A percentile compares a stretch with the other conserved stretches of the same genome.
phyloP scores from a whole-genome alignment of 30 jellyfish, hydroid and myxozoan species.

The Calvadosia cruxmelitensis region DNA sequence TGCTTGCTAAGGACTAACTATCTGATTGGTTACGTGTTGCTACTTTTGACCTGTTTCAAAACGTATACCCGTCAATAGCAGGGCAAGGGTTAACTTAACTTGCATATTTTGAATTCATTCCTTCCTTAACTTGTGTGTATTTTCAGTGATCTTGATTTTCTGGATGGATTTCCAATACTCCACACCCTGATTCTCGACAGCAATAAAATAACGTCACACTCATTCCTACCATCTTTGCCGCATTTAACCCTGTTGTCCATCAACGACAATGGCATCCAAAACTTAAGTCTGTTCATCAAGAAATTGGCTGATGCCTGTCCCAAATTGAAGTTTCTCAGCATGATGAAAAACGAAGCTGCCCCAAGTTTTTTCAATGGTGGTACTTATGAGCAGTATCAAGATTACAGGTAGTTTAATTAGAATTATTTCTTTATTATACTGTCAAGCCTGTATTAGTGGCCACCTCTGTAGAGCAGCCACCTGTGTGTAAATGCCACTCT shows the following conservation, averaged over 20 bases:
- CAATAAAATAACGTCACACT: constrained; percentile 27
- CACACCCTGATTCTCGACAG: constrained; percentile 58
- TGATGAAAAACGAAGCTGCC: constrained; percentile 85
- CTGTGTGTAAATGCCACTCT: too few species aligned
- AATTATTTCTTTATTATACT: too few species aligned
- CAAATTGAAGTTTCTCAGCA: constrained; percentile 33
- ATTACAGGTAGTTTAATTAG: constrained; percentile 47
- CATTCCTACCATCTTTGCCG: constrained; percentile 24
- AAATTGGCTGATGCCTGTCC: constrained; percentile 32
- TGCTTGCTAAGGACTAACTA: too few species aligned
- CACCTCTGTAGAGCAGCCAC: too few species aligned
- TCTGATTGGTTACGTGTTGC: too few species aligned
- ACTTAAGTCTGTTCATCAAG: constrained; percentile 41
- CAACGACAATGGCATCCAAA: constrained; percentile 31
- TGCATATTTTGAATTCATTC: too few species aligned
- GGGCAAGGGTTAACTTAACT: too few species aligned
- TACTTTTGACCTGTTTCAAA: too few species aligned
- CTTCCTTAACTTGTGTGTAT: too few species aligned
- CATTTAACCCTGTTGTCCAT: constrained; percentile 38
- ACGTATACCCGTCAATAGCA: too few species aligned
- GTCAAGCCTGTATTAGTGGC: too few species aligned
- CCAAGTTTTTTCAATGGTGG: constrained; percentile 86
- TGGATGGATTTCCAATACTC: constrained; percentile 18
- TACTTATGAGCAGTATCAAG: constrained; percentile 49
- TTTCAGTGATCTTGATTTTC: constrained; percentile 31